Base-by-base conservation (phyloP, 2,888 invertebrate species). In the Marasmarcha lunaedactyla region DNA sequence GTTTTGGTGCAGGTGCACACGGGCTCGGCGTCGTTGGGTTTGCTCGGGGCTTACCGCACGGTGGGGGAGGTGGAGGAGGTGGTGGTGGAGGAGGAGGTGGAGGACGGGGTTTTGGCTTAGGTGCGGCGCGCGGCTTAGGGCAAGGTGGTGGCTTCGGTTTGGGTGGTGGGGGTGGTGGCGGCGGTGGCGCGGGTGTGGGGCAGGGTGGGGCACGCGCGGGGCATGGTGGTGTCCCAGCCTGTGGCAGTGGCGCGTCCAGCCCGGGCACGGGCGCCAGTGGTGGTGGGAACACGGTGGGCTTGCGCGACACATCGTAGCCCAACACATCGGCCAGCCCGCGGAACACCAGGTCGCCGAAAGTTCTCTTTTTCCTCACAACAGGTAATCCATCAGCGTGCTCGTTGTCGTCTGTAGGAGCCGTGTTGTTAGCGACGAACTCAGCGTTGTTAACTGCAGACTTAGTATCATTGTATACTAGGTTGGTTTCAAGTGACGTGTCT, bases 261-360 rank as follows among this genome's bases (percentile, higher is more conserved):
- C 81, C 78, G 1, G 78, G 71, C 13, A 84, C 81, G 1, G 73
- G 78, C 1, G 71, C 71, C 4, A 84, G 51, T 9, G 84, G 79
- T 26, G 84, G 79, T 20, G 83, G 83, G 47, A 81, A 77, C 12
- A 61, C 63, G 7, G 62, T 55, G 10, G 77, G 70, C 45, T 70
- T 78, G 38, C 77, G 57, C 27, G 67, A 70, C 35, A 84, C 71
- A 45, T 52, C 66, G 52, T 84, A 84, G 1, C 84, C 84, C 12
- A 84, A 62, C 42, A 73, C 84, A 45, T 84, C 84, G 6, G 84
- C 84, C n/a, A 84, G 54, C 1, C 85, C 84, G 41, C 81, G 59
- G 50, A 84, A 84, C 54, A 84, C 79, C 45, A 84, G 61, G 40
- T 84, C 81, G 5, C 84, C 84, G 50, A 84, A 84, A 1, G 84